Evolutionary conservation across 1,140 invertebrate genomes (phyloP), one percentile per base, ranked within the genome.

Genomic region (Dryas iulia): DNA sequence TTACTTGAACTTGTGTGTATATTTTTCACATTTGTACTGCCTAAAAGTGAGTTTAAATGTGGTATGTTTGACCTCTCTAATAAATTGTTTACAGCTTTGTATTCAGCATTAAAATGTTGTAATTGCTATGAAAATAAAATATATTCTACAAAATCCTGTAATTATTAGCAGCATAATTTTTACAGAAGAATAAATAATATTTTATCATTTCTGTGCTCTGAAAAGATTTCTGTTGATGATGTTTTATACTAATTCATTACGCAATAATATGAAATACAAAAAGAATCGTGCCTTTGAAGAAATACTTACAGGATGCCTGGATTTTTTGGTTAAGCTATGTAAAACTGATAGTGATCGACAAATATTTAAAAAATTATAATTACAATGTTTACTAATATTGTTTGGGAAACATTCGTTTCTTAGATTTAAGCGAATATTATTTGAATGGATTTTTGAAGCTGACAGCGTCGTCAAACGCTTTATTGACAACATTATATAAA

Each of bases 291-390:
- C 3, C 31, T 33, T 33, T 18, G 2, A 2, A n/a, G 31, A 60
- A 1, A 57, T 69, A 83, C 87, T 89, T 78, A 91, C 89, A 54
- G 82, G 83, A 69, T 87, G 66, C 63, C 65, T 82, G 5, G 81
- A 86, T 71, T 83, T 85, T 56, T 59, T 74, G 14, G 78, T 81
- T 56, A 85, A 59, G 69, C 77, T 83, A 60, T 89, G 89, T 39
- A 89, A 77, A 14, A 75, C 73, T 8, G 81, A 78, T 0, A 87
- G 75, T 39, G 84, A 83, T 82, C 73, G 84, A 68, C 84, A 90
- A 12, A 87, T 77, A 73, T 77, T 76, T 26, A 82, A 56, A 11
- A 89, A 64, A 72, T 74, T 79, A 53, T 59, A 63, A n/a, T 74
- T 58, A 57, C 65, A 83, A 35, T 74, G 66, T 77, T 83, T 83